phyloP scores from a whole-genome alignment of 2,888 invertebrate species.

The Salticus scenicus region DNA sequence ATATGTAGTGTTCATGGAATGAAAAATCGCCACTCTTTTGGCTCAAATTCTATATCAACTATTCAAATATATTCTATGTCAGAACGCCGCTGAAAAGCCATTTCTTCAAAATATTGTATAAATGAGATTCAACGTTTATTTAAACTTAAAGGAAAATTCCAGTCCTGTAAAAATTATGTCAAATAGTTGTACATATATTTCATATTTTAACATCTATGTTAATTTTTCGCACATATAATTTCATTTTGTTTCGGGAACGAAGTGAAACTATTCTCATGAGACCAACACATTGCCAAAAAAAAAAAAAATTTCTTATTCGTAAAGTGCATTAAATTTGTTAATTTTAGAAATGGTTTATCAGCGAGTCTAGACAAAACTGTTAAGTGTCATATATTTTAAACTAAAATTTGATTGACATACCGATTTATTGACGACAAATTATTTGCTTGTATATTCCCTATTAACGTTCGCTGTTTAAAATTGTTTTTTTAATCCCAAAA shows the following conservation, averaged over 20 bases:
- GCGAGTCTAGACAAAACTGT: slow-evolving; percentile 13
- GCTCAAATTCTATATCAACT: slow-evolving; percentile 14
- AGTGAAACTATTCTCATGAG: too few species aligned
- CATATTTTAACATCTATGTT: background rate
- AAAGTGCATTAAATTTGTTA: background rate
- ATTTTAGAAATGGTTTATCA: slow-evolving; percentile 21
- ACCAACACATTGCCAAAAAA: too few species aligned
- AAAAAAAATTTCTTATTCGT: too few species aligned
- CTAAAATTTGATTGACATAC: slow-evolving; percentile 18
- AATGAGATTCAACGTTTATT: background rate
- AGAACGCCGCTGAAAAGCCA: background rate
- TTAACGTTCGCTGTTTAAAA: slow-evolving; percentile 59
- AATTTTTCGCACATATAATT: background rate
- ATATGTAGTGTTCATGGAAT: background rate
- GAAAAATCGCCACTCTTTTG: slow-evolving; percentile 12
- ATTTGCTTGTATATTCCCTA: slow-evolving; percentile 49
- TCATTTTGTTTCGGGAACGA: too few species aligned
- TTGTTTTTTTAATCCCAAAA: slow-evolving; percentile 46
- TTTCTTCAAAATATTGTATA: background rate
- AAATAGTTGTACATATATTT: background rate
- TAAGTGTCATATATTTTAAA: slow-evolving; percentile 40
- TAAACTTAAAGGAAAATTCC: background rate
- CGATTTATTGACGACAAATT: slow-evolving; percentile 42
- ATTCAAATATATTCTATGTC: background rate
- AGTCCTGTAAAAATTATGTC: background rate